These are phyloP conservation scores for Pseudorasbora parva DNA, from an alignment of 2,113 vertebrate genomes.

Conservation along the genomic window DNA sequence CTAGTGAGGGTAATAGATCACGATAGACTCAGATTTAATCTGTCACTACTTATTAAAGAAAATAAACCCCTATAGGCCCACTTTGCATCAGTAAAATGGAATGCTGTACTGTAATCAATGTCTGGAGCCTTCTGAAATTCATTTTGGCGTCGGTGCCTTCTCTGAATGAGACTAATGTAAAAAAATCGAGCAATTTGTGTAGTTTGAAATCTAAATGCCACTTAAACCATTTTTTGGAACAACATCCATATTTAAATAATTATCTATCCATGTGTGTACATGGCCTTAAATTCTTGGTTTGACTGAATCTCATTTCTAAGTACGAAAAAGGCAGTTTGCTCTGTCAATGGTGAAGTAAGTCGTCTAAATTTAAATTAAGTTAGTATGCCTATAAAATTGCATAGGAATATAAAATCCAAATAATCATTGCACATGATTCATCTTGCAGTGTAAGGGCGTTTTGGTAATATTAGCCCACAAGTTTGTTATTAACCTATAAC, in stretches of 20 bases:
- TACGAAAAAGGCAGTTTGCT: neutral
- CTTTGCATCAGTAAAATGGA: constrained; percentile 31
- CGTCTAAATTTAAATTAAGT: neutral
- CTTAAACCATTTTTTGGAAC: too few species aligned
- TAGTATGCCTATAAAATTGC: neutral
- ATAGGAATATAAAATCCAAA: neutral
- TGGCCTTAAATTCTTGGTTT: neutral
- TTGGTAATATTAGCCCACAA: neutral
- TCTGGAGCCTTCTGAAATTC: neutral
- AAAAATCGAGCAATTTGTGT: neutral
- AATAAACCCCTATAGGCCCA: constrained; percentile 19
- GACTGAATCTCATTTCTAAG: neutral
- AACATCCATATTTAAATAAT: neutral
- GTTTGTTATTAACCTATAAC: neutral
- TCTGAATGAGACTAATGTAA: neutral
- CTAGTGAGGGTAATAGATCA: constrained; percentile 22
- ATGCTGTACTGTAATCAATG: constrained; percentile 12
- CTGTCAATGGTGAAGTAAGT: neutral
- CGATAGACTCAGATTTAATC: constrained; percentile 29
- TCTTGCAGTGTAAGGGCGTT: neutral
- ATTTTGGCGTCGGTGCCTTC: neutral
- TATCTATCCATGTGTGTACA: neutral
- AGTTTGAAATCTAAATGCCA: neutral
- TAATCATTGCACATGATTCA: neutral
- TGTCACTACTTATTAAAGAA: constrained; percentile 39